Percentiles rank a stretch among this genome's conserved stretches.
These are phyloP conservation scores for Drosophila setifemur DNA, from an alignment of 1,140 invertebrate species.

Conservation along the genomic window DNA sequence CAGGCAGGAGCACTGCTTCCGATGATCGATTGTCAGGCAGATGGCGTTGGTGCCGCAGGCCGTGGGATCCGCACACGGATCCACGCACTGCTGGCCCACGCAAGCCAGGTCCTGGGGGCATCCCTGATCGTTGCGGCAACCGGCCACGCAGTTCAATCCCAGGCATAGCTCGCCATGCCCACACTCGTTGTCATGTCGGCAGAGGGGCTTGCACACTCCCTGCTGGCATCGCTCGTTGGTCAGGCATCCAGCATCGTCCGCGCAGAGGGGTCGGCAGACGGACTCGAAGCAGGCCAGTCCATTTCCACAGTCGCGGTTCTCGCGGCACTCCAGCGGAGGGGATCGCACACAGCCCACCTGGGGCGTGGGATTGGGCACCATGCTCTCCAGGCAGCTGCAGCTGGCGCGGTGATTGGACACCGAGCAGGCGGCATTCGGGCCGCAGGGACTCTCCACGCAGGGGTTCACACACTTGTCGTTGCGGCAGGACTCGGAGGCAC, in stretches of 20 bases:
- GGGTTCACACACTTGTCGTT: slow-evolving; percentile 91
- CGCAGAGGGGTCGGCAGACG: slow-evolving; percentile 90
- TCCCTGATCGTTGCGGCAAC: slow-evolving; percentile 91
- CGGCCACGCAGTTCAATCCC: slow-evolving; percentile 88
- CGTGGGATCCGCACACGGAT: slow-evolving; percentile 89
- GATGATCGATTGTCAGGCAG: slow-evolving; percentile 88
- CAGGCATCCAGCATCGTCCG: slow-evolving; percentile 88
- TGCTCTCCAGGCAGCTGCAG: slow-evolving; percentile 89
- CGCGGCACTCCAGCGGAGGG: slow-evolving; percentile 87
- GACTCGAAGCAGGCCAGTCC: slow-evolving; percentile 88
- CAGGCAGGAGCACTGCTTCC: slow-evolving; percentile 89
- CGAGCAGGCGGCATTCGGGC: slow-evolving; percentile 91
- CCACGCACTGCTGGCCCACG: slow-evolving; percentile 88
- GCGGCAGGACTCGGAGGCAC: slow-evolving; percentile 90
- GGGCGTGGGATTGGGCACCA: slow-evolving; percentile 92
- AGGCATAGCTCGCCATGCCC: slow-evolving; percentile 92
- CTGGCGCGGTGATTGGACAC: slow-evolving; percentile 91
- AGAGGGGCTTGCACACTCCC: slow-evolving; percentile 88
- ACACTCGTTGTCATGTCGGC: slow-evolving; percentile 90
- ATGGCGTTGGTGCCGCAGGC: slow-evolving; percentile 92
- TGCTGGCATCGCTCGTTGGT: slow-evolving; percentile 91
- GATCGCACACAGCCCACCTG: slow-evolving; percentile 91
- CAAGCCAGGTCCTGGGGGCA: slow-evolving; percentile 89
- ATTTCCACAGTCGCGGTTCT: slow-evolving; percentile 88
- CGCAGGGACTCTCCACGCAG: slow-evolving; percentile 90